Evolutionary conservation across 2,113 vertebrate genomes (phyloP).

Genomic region (Columbina picui): DNA sequence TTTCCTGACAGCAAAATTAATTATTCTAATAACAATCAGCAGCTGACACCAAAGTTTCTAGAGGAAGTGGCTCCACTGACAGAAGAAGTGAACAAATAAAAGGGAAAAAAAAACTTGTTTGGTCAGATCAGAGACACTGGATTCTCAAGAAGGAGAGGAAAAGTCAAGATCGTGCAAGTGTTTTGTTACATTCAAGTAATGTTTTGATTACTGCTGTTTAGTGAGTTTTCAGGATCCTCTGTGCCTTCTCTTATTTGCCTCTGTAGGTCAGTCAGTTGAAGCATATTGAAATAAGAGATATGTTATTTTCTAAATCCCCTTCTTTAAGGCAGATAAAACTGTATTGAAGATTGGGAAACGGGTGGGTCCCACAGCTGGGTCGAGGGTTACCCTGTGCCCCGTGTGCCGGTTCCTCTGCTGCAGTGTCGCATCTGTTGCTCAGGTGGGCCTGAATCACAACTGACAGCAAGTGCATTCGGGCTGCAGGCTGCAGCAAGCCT

Average conservation of each 20-base stretch:
- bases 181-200: background rate
- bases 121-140: background rate
- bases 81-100: background rate
- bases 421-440: background rate
- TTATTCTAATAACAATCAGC: background rate
- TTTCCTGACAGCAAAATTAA: background rate
- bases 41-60: background rate
- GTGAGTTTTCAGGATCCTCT: background rate
- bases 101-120: background rate
- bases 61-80: background rate
- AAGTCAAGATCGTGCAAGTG: background rate
- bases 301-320: background rate
- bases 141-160: background rate
- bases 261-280: background rate
- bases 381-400: background rate
- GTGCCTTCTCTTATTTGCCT: background rate
- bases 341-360: background rate
- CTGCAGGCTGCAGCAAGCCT: background rate
- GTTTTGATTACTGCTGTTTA: background rate
- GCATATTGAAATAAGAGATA: background rate
- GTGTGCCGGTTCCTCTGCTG: background rate
- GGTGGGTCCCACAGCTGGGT: background rate
- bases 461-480: background rate
- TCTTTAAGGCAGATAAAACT: background rate
- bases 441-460: background rate